A percentile compares a stretch with the other conserved stretches of the same genome.
Conservation (phyloP, 23 tunicate species). For the Trididemnum clinides region DNA sequence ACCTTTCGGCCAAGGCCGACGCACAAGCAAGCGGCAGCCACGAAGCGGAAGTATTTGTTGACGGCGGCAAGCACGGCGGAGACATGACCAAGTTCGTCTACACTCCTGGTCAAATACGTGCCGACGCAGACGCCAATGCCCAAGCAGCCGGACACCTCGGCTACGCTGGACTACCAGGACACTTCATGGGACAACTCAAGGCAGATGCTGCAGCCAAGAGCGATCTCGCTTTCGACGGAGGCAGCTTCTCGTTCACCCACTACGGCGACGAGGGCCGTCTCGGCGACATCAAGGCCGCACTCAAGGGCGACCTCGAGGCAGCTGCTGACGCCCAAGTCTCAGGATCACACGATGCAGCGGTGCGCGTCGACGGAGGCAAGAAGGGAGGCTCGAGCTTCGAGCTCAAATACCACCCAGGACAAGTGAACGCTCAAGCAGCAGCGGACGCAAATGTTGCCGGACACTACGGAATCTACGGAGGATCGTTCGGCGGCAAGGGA, state of each 20-base stretch:
- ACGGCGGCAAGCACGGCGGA: too few species aligned
- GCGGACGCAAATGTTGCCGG: constrained; percentile 9
- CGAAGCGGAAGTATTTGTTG: too few species aligned
- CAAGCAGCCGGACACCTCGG: too few species aligned
- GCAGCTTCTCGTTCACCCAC: not conserved
- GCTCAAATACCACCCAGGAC: constrained; percentile 21
- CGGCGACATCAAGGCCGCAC: not conserved
- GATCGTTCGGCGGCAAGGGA: constrained; percentile 38
- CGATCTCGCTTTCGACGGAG: not conserved
- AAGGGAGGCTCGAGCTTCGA: constrained; percentile 11
- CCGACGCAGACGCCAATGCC: too few species aligned
- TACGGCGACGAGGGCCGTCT: not conserved
- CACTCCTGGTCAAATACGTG: too few species aligned
- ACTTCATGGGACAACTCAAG: too few species aligned
- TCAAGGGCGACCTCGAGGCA: not conserved
- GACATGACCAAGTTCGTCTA: too few species aligned
- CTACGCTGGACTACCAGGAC: too few species aligned
- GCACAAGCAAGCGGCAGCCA: too few species aligned
- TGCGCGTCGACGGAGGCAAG: constrained; percentile 36
- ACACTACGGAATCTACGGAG: not conserved
- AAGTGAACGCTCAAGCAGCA: not conserved
- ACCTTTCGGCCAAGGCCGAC: too few species aligned
- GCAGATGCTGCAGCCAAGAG: too few species aligned
- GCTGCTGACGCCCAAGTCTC: constrained; percentile 2
- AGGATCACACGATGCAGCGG: constrained; percentile 10